Percentiles rank a stretch among this genome's conserved stretches.
phyloP scores from a whole-genome alignment of 2,113 vertebrate genomes.

The Microtus ochrogaster region DNA sequence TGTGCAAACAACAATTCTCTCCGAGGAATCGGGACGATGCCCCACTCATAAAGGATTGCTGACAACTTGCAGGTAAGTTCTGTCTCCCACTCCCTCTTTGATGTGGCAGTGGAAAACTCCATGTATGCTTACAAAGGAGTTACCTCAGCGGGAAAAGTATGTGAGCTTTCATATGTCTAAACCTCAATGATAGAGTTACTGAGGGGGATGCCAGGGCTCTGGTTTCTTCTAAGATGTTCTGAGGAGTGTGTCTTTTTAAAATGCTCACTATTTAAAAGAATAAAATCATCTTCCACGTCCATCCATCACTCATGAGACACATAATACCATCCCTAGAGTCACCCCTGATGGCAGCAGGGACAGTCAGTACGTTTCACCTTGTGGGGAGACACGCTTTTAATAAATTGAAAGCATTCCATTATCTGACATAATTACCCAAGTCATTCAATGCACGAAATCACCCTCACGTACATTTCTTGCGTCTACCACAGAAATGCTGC shows the following conservation, averaged over 20 bases:
- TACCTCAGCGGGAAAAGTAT: slow-evolving; percentile 22
- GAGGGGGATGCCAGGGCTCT: not conserved
- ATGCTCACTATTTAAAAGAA: not conserved
- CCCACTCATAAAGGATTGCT: not conserved
- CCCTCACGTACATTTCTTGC: slow-evolving; percentile 97
- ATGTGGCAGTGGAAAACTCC: not conserved
- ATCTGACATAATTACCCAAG: not conserved
- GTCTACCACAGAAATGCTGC: slow-evolving; percentile 93
- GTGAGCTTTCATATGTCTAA: not conserved
- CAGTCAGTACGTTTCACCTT: too few species aligned
- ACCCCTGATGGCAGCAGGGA: not conserved
- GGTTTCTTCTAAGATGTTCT: not conserved
- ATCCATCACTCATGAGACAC: not conserved
- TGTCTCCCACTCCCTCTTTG: not conserved
- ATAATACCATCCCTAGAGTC: too few species aligned
- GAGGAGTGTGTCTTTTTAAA: slow-evolving; percentile 13
- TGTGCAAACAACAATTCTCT: not conserved
- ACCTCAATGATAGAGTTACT: slow-evolving; percentile 34
- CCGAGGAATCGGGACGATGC: not conserved
- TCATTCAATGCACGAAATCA: slow-evolving; percentile 50
- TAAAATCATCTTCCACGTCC: too few species aligned
- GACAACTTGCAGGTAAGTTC: not conserved
- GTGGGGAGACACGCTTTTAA: fast-evolving
- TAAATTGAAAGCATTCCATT: fast-evolving
- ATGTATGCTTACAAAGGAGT: not conserved